phyloP scores from a whole-genome alignment of 2,797 vertebrate genomes.

The Triplophysa yarkandensis region DNA sequence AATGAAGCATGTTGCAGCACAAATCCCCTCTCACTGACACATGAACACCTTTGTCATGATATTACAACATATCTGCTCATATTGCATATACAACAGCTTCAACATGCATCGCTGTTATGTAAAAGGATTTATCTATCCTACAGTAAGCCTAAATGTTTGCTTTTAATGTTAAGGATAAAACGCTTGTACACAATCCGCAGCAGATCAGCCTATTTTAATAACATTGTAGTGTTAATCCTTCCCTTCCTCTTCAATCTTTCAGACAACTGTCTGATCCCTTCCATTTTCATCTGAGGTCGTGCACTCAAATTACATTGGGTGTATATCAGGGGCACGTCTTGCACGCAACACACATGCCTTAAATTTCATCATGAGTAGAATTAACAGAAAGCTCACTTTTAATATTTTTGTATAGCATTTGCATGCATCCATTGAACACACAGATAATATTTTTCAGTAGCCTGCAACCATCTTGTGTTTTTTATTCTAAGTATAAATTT shows the following conservation, averaged over 20 bases:
- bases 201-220: constrained; percentile 76
- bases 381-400: too few relatives aligned
- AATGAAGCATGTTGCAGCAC: constrained; percentile 14
- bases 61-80: background rate
- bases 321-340: background rate
- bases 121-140: constrained; percentile 54
- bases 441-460: too few relatives aligned
- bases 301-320: background rate
- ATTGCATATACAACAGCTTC: constrained; percentile 2
- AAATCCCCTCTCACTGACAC: constrained; percentile 14
- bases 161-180: constrained; percentile 77
- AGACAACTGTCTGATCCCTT: constrained; percentile 64
- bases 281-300: constrained; percentile 8
- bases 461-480: too few relatives aligned
- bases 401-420: too few relatives aligned
- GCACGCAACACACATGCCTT: background rate
- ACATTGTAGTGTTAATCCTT: constrained; percentile 76
- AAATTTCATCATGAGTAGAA: too few relatives aligned
- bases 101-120: constrained; percentile 46
- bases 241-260: constrained; percentile 67
- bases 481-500: too few relatives aligned
- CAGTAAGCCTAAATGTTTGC: constrained; percentile 73
- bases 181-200: constrained; percentile 64
- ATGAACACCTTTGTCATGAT: constrained; percentile 8
- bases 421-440: too few relatives aligned